A percentile compares a stretch with the other conserved stretches of the same genome.
phyloP scores from a whole-genome alignment of 2,113 vertebrate species.

The Tyto alba region DNA sequence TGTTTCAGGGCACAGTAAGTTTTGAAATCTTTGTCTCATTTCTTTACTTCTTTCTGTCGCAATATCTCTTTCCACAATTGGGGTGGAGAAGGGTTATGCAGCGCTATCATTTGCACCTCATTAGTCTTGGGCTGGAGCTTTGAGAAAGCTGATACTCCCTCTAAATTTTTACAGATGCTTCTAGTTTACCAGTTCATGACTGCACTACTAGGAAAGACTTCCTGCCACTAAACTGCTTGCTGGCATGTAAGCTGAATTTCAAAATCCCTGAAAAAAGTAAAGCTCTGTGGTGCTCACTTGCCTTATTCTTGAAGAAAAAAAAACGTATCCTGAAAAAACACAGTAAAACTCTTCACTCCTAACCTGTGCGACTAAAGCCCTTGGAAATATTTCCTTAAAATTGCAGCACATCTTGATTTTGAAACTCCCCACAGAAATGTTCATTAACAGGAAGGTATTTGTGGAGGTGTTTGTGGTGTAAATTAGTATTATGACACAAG shows the following conservation, averaged over 20 bases:
- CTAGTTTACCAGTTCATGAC: constrained; percentile 85
- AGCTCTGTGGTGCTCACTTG: constrained; percentile 74
- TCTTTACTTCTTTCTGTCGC: constrained; percentile 70
- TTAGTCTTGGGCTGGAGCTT: constrained; percentile 79
- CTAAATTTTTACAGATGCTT: constrained; percentile 88
- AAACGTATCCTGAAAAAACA: constrained; percentile 56
- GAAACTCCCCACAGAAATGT: constrained; percentile 53
- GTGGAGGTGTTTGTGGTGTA: constrained; percentile 60
- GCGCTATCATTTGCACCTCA: constrained; percentile 84
- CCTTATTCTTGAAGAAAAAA: constrained; percentile 50
- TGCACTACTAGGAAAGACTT: constrained; percentile 81
- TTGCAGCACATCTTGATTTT: constrained; percentile 55
- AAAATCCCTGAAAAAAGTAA: constrained; percentile 78
- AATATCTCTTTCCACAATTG: constrained; percentile 75
- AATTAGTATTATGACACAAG: constrained; percentile 52
- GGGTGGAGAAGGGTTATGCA: constrained; percentile 74
- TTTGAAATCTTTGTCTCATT: constrained; percentile 66
- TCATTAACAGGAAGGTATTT: constrained; percentile 62
- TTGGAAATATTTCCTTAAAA: constrained; percentile 61
- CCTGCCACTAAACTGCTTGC: constrained; percentile 82
- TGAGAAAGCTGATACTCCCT: constrained; percentile 83
- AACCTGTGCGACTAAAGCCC: constrained; percentile 35
- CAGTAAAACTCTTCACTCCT: constrained; percentile 56
- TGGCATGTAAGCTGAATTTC: constrained; percentile 81
- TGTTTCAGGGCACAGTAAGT: constrained; percentile 42